These are phyloP conservation scores for Archocentrus centrarchus DNA, from an alignment of 2,113 vertebrate genomes.

Conservation along the genomic window DNA sequence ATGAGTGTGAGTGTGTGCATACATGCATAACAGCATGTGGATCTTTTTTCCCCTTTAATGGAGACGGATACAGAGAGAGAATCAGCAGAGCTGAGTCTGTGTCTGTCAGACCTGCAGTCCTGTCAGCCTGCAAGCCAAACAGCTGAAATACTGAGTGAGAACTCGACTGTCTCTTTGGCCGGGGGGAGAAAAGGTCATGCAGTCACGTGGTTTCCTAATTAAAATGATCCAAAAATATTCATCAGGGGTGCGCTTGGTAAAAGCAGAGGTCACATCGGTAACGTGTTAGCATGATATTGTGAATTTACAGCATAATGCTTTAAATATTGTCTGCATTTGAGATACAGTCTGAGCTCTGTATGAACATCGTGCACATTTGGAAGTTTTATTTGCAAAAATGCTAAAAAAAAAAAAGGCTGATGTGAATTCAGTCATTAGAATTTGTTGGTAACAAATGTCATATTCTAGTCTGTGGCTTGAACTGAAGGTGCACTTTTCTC, in stretches of 20 bases:
- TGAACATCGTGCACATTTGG: not conserved
- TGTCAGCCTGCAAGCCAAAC: not conserved
- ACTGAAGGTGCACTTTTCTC: rapidly evolving
- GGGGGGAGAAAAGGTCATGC: not conserved
- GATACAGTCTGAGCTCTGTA: not conserved
- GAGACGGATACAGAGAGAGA: not conserved
- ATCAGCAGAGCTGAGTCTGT: not conserved
- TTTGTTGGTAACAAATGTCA: too few species aligned
- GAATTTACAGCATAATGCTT: not conserved
- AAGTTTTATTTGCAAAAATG: rapidly evolving
- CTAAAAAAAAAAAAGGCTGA: not conserved
- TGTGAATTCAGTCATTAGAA: not conserved
- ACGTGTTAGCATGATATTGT: not conserved
- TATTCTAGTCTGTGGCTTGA: too few species aligned
- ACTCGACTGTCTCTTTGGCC: not conserved
- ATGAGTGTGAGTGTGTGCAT: not conserved
- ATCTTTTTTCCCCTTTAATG: not conserved
- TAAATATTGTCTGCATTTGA: too few species aligned
- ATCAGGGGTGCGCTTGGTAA: not conserved
- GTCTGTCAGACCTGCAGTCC: not conserved
- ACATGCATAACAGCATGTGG: not conserved
- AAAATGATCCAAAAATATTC: not conserved
- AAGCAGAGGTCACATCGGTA: not conserved
- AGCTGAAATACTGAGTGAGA: not conserved
- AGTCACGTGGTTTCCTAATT: not conserved